These are phyloP conservation scores for Archegozetes longisetosus DNA, from an alignment of 1,140 invertebrate genomes.

Conservation along the genomic window DNA sequence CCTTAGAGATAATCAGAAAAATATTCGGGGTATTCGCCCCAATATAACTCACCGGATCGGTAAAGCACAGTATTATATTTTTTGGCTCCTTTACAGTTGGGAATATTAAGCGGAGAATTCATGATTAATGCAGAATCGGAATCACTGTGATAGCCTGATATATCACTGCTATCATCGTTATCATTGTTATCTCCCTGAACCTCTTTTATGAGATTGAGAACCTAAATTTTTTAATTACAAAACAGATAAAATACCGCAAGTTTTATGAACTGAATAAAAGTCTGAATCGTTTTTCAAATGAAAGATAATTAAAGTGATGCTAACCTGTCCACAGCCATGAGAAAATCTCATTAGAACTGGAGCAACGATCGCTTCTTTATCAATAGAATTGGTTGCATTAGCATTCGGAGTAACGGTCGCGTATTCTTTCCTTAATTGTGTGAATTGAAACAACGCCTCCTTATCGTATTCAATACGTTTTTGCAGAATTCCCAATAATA, in stretches of 20 bases:
- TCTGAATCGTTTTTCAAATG: background rate
- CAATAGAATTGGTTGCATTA: slow-evolving; percentile 14
- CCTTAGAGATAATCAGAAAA: too few relatives aligned
- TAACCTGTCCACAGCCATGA: slow-evolving; percentile 50
- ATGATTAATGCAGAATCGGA: slow-evolving; percentile 42
- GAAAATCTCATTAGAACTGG: slow-evolving; percentile 66
- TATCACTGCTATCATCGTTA: slow-evolving; percentile 30
- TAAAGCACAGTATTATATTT: slow-evolving; percentile 12
- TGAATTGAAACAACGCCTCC: slow-evolving; percentile 42
- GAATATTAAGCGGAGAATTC: background rate
- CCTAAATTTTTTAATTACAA: background rate
- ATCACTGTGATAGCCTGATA: slow-evolving; percentile 59
- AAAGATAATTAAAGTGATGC: background rate
- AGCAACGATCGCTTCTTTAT: slow-evolving; percentile 43
- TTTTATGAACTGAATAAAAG: background rate
- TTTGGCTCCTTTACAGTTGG: background rate
- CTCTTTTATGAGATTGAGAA: slow-evolving; percentile 1
- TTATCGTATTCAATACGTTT: slow-evolving; percentile 50
- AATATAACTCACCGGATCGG: slow-evolving; percentile 56
- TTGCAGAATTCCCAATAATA: slow-evolving; percentile 42
- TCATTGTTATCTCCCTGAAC: background rate
- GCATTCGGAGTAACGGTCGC: slow-evolving; percentile 23
- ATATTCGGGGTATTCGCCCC: too few relatives aligned
- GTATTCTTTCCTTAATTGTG: slow-evolving; percentile 49
- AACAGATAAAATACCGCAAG: background rate